These are phyloP conservation scores for Iselma pallidipennis DNA, from an alignment of 2,888 invertebrate species.

Conservation along the genomic window DNA sequence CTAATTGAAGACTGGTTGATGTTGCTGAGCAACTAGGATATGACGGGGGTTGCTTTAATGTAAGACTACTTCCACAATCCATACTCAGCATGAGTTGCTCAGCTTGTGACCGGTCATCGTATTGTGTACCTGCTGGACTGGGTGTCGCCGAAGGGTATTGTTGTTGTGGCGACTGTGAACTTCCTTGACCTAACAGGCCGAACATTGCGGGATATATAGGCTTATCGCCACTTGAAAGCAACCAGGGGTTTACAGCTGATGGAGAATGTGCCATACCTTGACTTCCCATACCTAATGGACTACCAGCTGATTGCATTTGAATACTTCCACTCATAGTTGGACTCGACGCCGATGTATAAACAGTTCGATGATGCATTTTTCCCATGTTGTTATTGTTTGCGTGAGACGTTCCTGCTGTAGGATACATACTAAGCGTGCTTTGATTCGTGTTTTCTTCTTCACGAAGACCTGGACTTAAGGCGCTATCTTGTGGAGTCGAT, in stretches of 20 bases:
- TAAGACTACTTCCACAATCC: conserved; percentile 61
- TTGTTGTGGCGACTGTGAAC: conserved; percentile 62
- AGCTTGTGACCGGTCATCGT: conserved; percentile 68
- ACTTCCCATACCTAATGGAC: conserved; percentile 53
- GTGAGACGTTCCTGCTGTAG: conserved; percentile 46
- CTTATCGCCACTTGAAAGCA: conserved; percentile 70
- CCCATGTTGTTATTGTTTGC: conserved; percentile 49
- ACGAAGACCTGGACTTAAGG: conserved; percentile 66
- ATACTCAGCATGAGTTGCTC: conserved; percentile 65
- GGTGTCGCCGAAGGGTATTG: conserved; percentile 58
- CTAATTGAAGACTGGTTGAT: conserved; percentile 55
- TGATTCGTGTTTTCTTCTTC: conserved; percentile 77
- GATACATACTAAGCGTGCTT: conserved; percentile 67
- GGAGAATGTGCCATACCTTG: conserved; percentile 60
- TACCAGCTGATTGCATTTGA: conserved; percentile 50
- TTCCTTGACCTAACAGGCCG: conserved; percentile 64
- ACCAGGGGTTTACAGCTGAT: conserved; percentile 70
- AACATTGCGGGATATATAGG: conserved; percentile 68
- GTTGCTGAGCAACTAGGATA: conserved; percentile 62
- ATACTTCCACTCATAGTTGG: conserved; percentile 57
- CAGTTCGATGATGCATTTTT: conserved; percentile 54
- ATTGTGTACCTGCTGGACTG: conserved; percentile 62
- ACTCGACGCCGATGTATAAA: conserved; percentile 71
- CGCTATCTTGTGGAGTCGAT: conserved; percentile 59
- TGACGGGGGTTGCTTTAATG: conserved; percentile 67